phyloP scores from a whole-genome alignment of 2,888 invertebrate genomes.

The Agrypnus murinus region DNA sequence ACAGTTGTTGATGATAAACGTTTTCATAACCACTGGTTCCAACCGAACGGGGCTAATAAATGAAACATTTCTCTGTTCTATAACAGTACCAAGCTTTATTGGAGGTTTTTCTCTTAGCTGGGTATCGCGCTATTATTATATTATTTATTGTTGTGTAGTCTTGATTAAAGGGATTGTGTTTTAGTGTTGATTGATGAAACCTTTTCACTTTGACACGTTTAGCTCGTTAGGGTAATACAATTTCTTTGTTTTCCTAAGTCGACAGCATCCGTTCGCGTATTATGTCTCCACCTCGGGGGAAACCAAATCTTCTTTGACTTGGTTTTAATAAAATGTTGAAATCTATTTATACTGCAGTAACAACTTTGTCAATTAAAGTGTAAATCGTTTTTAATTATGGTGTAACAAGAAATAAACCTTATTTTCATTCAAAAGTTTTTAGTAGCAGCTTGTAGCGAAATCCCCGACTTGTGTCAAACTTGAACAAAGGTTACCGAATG shows the following conservation, averaged over 20 bases:
- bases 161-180: slow-evolving; percentile 14
- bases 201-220: neutral
- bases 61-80: slow-evolving; percentile 12
- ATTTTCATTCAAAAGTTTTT: neutral
- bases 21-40: neutral
- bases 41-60: slow-evolving; percentile 15
- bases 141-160: neutral
- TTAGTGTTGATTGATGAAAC: slow-evolving; percentile 4
- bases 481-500: slow-evolving; percentile 13
- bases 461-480: neutral
- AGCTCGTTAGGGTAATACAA: slow-evolving; percentile 1
- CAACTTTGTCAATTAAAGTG: too few relatives aligned
- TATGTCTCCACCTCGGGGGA: neutral
- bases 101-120: neutral
- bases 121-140: slow-evolving; percentile 10
- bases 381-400: too few relatives aligned
- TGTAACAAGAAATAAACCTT: neutral
- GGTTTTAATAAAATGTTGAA: too few relatives aligned
- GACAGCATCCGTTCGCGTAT: neutral
- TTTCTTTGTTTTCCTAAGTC: neutral
- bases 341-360: too few relatives aligned
- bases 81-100: slow-evolving; percentile 5
- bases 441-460: slow-evolving; percentile 10
- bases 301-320: too few relatives aligned
- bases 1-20: too few relatives aligned